Evolutionary conservation across 2,888 invertebrate species (phyloP).

Genomic region (Periphyllus acericola): DNA sequence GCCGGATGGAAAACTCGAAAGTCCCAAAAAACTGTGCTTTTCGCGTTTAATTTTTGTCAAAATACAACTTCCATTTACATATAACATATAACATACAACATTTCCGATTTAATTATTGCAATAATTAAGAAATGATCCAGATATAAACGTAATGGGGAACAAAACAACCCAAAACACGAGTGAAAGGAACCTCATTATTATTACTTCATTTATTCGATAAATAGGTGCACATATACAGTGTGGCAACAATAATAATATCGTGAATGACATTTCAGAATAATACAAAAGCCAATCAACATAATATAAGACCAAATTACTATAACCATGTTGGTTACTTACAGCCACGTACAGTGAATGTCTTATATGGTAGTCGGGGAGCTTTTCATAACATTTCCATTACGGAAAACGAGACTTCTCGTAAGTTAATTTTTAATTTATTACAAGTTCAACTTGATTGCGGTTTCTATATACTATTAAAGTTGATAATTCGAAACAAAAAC

Average conservation of each 20-base stretch:
- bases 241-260: background rate
- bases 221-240: background rate
- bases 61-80: no score
- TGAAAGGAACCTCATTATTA: background rate
- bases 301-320: background rate
- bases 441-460: no score
- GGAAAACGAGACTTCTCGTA: no score
- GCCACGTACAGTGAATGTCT: background rate
- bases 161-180: background rate
- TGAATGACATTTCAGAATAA: slow-evolving; percentile 9
- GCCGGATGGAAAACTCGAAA: no score
- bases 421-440: no score
- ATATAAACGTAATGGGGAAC: background rate
- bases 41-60: no score
- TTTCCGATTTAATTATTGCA: background rate
- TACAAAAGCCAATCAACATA: slow-evolving; percentile 28
- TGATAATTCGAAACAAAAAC: no score
- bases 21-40: no score
- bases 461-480: no score
- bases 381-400: no score
- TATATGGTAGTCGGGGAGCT: no score
- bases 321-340: background rate
- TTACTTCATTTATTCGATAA: background rate
- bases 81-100: no score
- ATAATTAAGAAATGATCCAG: background rate